Evolutionary conservation across 2,888 invertebrate genomes (phyloP), one percentile per base, ranked within the genome.

Genomic region (Mesorhabditis spiculigera): DNA sequence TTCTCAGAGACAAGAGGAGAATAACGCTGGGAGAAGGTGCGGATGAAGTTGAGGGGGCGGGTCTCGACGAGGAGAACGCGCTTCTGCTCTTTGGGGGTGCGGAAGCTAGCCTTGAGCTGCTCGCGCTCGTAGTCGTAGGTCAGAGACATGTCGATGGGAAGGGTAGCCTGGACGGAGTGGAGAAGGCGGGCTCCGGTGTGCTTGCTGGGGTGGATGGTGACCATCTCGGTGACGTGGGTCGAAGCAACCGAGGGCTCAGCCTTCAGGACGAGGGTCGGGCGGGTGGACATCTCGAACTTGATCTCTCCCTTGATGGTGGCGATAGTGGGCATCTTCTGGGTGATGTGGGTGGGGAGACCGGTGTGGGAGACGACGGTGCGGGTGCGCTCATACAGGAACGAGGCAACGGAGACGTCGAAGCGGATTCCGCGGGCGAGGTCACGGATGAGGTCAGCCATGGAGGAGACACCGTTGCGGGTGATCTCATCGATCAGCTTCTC

Each of bases 401-500:
- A 73, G 66, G 78, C 75, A 42, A 67, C 63, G 66, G 69, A 64
- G 44, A 66, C 69, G 65, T 73, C 67, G 73, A 77, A 72, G 67
- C 73, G 71, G 58, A 71, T 63, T 68, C 75, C 75, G 45, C 72
- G 64, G 66, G 70, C 72, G 64, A 80, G 73, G 61, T 73, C 42
- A 45, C 68, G 71, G 69, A 80, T 76, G 69, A 79, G 69, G 45
- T 72, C 74, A 63, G 72, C 73, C 70, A 76, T 66, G 71, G 72
- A 77, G 69, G 72, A 75, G 73, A 71, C 58, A 13, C 58, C 58
- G n/a, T 8, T 50, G 16, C 72, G 71, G 74, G 78, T 43, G 43
- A 71, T 65, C 58, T 94, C 73, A 62, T 77, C 74, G 64, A 82
- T 63, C 43, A 68, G 71, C 67, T 82, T 75, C 43, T 75, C 73